phyloP scores from a whole-genome alignment of 1,140 invertebrate species.

The Anoplophora glabripennis region DNA sequence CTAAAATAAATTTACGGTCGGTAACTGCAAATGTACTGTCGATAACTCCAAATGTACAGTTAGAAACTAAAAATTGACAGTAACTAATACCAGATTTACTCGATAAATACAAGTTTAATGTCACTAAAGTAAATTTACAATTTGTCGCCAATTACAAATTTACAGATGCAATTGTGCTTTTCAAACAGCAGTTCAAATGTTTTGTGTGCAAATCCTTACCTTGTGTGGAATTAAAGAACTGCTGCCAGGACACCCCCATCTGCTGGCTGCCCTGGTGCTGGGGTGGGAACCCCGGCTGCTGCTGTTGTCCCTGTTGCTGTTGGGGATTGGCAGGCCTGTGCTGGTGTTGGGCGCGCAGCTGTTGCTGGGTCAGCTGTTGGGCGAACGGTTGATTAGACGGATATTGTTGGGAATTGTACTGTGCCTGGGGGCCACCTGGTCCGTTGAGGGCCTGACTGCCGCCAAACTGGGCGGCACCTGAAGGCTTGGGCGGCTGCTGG shows the following conservation, averaged over 20 bases:
- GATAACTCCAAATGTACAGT: too few relatives aligned
- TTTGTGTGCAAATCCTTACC: slow-evolving; percentile 17
- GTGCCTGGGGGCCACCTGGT: slow-evolving; percentile 24
- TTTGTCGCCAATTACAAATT: too few relatives aligned
- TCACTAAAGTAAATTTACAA: too few relatives aligned
- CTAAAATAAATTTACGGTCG: too few relatives aligned
- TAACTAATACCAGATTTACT: too few relatives aligned
- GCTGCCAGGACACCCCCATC: slow-evolving; percentile 30
- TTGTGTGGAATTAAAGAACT: slow-evolving; percentile 28
- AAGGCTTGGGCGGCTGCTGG: slow-evolving; percentile 40
- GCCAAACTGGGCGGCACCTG: slow-evolving; percentile 11
- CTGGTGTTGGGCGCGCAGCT: slow-evolving; percentile 45
- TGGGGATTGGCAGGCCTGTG: slow-evolving; percentile 29
- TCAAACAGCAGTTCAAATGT: slow-evolving; percentile 1
- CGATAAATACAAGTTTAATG: too few relatives aligned
- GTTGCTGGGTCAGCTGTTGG: slow-evolving; percentile 39
- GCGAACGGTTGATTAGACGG: slow-evolving; percentile 38
- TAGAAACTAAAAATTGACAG: too few relatives aligned
- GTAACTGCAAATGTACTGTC: too few relatives aligned
- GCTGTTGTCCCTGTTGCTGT: slow-evolving; percentile 25
- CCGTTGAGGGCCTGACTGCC: background rate
- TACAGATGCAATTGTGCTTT: too few relatives aligned
- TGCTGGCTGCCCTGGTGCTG: slow-evolving; percentile 26
- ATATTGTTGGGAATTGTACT: slow-evolving; percentile 25
- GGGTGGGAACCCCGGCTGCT: slow-evolving; percentile 32